Conservation (phyloP, 92 coral and sea anemone species). For the Epizoanthus fatuus region DNA sequence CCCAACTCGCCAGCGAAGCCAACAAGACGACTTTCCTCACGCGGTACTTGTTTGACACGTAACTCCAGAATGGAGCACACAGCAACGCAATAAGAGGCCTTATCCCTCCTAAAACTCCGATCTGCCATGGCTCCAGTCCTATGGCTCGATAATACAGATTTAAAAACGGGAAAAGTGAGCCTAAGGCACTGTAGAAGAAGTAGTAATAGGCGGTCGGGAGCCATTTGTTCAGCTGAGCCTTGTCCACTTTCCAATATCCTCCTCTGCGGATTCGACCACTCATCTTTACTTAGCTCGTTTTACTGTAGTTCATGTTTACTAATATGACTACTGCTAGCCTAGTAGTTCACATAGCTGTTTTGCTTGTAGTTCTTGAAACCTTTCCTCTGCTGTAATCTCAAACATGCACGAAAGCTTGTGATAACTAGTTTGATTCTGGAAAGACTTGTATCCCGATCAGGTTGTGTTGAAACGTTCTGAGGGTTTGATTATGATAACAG, state of each 20-base stretch:
- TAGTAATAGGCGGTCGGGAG: slow-evolving; percentile 83
- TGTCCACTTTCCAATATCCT: slow-evolving; percentile 79
- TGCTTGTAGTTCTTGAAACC: not conserved
- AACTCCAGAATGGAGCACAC: slow-evolving; percentile 86
- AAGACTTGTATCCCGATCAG: too few relatives aligned
- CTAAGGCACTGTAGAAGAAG: slow-evolving; percentile 88
- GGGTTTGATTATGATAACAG: too few relatives aligned
- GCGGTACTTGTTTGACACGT: slow-evolving; percentile 75
- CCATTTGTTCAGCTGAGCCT: slow-evolving; percentile 68
- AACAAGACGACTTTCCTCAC: slow-evolving; percentile 74
- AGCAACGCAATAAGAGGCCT: slow-evolving; percentile 84
- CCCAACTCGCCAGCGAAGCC: slow-evolving; percentile 79
- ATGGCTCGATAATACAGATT: slow-evolving; percentile 82
- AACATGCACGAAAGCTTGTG: too few relatives aligned
- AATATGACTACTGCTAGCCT: too few relatives aligned
- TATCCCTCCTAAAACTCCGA: slow-evolving; percentile 88
- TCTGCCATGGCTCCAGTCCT: slow-evolving; percentile 91
- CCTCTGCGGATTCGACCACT: slow-evolving; percentile 47
- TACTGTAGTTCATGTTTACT: too few relatives aligned
- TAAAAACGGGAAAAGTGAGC: slow-evolving; percentile 85
- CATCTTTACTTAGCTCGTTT: slow-evolving; percentile 34
- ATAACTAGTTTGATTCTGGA: too few relatives aligned
- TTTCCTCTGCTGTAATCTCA: too few relatives aligned
- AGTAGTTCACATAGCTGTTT: not conserved
- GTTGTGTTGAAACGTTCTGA: too few relatives aligned